Base-by-base conservation (phyloP, 1,140 invertebrate species). In the Drosophila sturtevanti region DNA sequence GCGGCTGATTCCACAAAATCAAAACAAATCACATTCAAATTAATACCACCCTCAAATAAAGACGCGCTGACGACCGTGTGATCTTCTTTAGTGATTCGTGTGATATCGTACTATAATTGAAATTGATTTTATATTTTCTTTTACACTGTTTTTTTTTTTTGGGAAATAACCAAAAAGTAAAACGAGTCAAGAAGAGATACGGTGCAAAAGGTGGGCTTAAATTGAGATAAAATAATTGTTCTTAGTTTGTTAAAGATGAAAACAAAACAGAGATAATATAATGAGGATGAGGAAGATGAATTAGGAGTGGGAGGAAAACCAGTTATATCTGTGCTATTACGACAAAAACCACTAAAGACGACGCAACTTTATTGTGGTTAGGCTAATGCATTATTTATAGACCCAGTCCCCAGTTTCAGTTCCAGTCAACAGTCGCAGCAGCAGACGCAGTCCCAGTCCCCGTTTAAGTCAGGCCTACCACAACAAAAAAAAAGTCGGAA, bases 341-440 rank as follows among this genome's bases (percentile, higher is more conserved):
- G 41, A 21, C 16, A 48, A 48, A 63, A 63, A 63, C 54, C 44
- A 72, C 59, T 63, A 48, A 77, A 77, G 71, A 58, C 71, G 52
- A 48, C 60, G 51, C 37, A 61, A 62, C 66, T 48, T 48, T 14
- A 38, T 21, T 74, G 75, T 24, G 75, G 75, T 78, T 78, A 66
- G 63, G 67, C 67, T 78, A 78, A 78, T 78, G 75, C 67, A 78
- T 78, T 78, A 75, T 78, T 78, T 78, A 78, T 78, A 67, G 75
- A 51, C 63, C n/a, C 44, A 48, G 41, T 61, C 38, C 58, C 58
- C 1, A 35, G 34, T 35, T 35, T 12, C 10, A 12, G 34, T 44
- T 9, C 16, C 41, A 48, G 41, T 21, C 11, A 3, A 3, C 18
- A 18, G 16, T 38, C 41, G 38, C 44, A 48, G 41, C 55, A 31